Evolutionary conservation across 2,888 invertebrate species (phyloP).

Genomic region (Malthinus flaveolus): DNA sequence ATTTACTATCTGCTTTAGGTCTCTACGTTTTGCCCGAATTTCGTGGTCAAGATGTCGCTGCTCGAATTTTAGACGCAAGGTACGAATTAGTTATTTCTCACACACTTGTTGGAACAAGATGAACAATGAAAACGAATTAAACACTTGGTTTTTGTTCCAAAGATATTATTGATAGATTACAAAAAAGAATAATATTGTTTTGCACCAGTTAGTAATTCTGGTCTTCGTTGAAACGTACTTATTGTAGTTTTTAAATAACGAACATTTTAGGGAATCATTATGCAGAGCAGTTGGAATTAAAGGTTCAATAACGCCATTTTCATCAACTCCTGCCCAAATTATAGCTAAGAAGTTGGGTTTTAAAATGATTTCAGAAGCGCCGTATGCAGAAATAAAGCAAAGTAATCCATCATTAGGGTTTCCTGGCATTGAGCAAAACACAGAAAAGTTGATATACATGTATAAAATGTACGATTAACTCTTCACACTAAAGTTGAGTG

Average conservation of each 20-base stretch:
- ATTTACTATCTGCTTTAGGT: slow-evolving; percentile 46
- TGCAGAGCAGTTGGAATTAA: slow-evolving; percentile 57
- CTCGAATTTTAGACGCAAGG: slow-evolving; percentile 35
- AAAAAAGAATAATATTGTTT: too few relatives aligned
- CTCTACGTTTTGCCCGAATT: slow-evolving; percentile 44
- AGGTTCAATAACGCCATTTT: slow-evolving; percentile 59
- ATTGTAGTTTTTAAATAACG: too few relatives aligned
- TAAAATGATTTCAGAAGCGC: slow-evolving; percentile 51
- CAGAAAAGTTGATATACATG: slow-evolving; percentile 33
- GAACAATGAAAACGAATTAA: too few relatives aligned
- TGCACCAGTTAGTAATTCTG: too few relatives aligned
- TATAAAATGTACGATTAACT: slow-evolving; percentile 10
- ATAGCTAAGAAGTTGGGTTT: slow-evolving; percentile 59
- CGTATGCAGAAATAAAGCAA: slow-evolving; percentile 56
- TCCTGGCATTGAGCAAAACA: slow-evolving; percentile 32
- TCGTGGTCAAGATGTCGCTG: slow-evolving; percentile 44
- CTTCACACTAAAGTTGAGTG: too few relatives aligned
- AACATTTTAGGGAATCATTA: slow-evolving; percentile 54
- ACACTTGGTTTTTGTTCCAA: too few relatives aligned
- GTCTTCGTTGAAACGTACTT: too few relatives aligned
- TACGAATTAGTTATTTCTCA: slow-evolving; percentile 12
- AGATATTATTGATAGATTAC: too few relatives aligned
- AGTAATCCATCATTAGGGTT: slow-evolving; percentile 30
- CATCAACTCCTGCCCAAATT: slow-evolving; percentile 58
- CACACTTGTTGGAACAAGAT: too few relatives aligned